Percentiles rank a stretch among this genome's conserved stretches.
Evolutionary conservation across 92 coral and sea anemone species (phyloP).

Genomic region (Plumapathes pennacea): DNA sequence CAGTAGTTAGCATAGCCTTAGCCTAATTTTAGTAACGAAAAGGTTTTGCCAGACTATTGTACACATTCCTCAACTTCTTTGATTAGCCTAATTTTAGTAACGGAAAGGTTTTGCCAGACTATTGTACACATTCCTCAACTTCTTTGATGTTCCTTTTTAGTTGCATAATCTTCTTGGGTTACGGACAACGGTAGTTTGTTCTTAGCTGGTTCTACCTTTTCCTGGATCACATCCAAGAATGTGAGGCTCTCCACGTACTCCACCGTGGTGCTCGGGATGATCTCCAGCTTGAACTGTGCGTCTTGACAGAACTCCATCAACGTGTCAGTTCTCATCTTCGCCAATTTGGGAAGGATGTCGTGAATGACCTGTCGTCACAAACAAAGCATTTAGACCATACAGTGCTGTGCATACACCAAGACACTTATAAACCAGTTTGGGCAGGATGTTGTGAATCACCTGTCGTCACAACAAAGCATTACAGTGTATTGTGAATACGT

Average conservation of each 20-base stretch:
- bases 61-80: background rate
- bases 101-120: background rate
- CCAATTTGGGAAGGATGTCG: conserved; percentile 91
- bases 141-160: background rate
- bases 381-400: too few species aligned
- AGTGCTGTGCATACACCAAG: too few species aligned
- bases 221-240: conserved; percentile 94
- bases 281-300: conserved; percentile 91
- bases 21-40: too few species aligned
- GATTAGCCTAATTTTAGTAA: background rate
- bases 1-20: too few species aligned
- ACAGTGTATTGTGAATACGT: too few species aligned
- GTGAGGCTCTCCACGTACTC: conserved; percentile 85
- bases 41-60: too few species aligned
- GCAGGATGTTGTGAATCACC: too few species aligned
- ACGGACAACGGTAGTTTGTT: too few species aligned
- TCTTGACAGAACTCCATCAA: conserved; percentile 97
- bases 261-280: conserved; percentile 69
- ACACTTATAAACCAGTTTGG: too few species aligned
- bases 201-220: conserved; percentile 54
- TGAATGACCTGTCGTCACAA: conserved; percentile 72
- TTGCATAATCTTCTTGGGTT: background rate
- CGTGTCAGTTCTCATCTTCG: conserved; percentile 82
- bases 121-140: background rate
- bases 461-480: too few species aligned